Conservation (phyloP, 2,797 vertebrate genomes). For the Moxostoma hubbsi region DNA sequence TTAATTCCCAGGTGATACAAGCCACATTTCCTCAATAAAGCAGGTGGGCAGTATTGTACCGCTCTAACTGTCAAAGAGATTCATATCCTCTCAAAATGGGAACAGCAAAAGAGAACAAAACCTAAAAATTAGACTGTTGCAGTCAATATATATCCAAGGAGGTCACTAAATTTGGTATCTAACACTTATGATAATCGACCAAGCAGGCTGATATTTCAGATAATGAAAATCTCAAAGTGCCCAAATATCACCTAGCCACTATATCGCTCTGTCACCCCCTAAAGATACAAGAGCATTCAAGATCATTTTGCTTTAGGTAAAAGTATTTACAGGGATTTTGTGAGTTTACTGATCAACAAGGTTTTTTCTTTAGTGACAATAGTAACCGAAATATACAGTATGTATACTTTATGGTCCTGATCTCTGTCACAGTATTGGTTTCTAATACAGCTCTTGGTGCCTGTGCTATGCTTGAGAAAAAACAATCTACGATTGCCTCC, state of each 20-base stretch:
- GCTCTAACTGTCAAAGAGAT: neutral
- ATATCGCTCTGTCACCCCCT: too few relatives aligned
- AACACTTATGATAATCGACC: too few relatives aligned
- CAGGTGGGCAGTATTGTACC: neutral
- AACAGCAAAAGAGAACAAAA: neutral
- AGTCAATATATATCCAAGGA: too few relatives aligned
- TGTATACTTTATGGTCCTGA: neutral
- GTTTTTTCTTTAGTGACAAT: too few relatives aligned
- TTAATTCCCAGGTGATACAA: neutral
- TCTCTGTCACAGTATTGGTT: neutral
- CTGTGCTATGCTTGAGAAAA: neutral
- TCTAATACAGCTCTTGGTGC: too few relatives aligned
- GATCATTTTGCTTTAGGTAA: too few relatives aligned
- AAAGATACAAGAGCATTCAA: too few relatives aligned
- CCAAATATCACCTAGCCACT: constrained; percentile 29
- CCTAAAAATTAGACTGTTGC: neutral
- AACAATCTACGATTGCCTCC: neutral
- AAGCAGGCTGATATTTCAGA: too few relatives aligned
- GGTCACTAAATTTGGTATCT: too few relatives aligned
- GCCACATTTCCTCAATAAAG: neutral
- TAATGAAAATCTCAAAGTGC: neutral
- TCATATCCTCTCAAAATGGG: neutral
- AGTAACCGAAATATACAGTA: neutral
- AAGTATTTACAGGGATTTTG: too few relatives aligned
- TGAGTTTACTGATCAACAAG: too few relatives aligned